Conservation (phyloP, 2,113 vertebrate genomes). For the Tragelaphus strepsiceros region DNA sequence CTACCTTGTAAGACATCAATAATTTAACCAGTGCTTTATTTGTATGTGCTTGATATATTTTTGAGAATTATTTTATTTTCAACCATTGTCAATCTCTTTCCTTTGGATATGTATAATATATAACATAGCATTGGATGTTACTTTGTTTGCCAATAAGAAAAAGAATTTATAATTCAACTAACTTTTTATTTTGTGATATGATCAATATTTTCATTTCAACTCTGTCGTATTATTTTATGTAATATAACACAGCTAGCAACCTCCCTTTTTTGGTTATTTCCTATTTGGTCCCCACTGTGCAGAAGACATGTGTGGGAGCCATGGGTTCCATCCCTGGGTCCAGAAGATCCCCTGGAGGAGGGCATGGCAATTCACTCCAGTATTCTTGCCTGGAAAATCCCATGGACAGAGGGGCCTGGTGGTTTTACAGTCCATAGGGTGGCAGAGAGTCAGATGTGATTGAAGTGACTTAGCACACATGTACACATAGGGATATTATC, state of each 20-base stretch:
- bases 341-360: neutral
- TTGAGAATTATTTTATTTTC: neutral
- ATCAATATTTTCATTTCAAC: neutral
- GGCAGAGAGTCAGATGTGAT: neutral
- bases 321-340: neutral
- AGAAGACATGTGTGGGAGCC: neutral
- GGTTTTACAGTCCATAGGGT: neutral
- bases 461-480: neutral
- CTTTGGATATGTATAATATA: neutral
- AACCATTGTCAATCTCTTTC: neutral
- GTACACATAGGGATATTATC: neutral
- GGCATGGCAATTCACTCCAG: neutral
- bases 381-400: neutral
- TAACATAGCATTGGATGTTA: neutral
- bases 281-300: neutral
- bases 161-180: neutral
- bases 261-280: neutral
- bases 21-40: neutral
- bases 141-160: neutral
- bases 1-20: neutral
- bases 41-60: neutral
- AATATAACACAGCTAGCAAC: neutral
- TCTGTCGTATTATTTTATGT: neutral
- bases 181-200: neutral
- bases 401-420: neutral